Evolutionary conservation across 2,113 vertebrate species (phyloP).

Genomic region (Lasiurus borealis): DNA sequence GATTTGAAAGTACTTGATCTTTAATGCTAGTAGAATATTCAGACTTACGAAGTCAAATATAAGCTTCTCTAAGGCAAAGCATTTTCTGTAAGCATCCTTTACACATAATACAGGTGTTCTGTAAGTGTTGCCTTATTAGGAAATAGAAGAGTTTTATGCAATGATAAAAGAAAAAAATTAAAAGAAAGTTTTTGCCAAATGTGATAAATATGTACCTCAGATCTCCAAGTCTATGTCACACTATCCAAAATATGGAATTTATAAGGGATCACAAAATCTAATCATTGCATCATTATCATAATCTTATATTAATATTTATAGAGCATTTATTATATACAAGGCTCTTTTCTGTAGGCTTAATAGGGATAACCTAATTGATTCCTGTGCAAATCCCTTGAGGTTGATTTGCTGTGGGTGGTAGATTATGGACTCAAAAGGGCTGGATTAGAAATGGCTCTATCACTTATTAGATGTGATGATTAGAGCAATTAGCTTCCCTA

Average conservation of each 20-base stretch:
- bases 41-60: background rate
- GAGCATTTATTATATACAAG: background rate
- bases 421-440: background rate
- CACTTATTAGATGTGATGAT: background rate
- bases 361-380: background rate
- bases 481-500: background rate
- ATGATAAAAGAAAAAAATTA: slow-evolving; percentile 10
- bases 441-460: background rate
- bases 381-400: background rate
- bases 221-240: background rate
- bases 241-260: slow-evolving; percentile 27
- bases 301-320: slow-evolving; percentile 48
- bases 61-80: slow-evolving; percentile 2
- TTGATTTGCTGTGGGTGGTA: background rate
- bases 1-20: background rate
- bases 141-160: background rate
- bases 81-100: background rate
- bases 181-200: slow-evolving; percentile 12
- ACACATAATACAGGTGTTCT: background rate
- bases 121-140: slow-evolving; percentile 24
- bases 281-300: slow-evolving; percentile 27
- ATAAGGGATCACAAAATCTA: slow-evolving; percentile 2
- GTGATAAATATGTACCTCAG: background rate
- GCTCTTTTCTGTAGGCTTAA: background rate
- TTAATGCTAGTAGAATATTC: slow-evolving; percentile 35